Evolutionary conservation across 1,140 invertebrate species (phyloP).

Genomic region (Protaetia brevitarsis): DNA sequence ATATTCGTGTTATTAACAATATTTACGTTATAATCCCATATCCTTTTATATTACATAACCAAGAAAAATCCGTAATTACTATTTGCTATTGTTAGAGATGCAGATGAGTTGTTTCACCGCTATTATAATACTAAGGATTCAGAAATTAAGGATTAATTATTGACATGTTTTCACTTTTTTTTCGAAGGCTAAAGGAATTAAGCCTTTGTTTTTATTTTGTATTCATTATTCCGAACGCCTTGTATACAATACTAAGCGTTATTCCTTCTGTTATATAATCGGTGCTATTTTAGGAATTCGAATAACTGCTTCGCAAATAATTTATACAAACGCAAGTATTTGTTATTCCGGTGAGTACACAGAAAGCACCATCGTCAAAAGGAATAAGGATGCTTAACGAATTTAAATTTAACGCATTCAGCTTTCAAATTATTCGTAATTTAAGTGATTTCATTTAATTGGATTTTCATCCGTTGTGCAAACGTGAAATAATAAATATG

Average conservation of each 20-base stretch:
- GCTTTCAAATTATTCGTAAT: background rate
- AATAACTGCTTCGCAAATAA: background rate
- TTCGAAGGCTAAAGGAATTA: background rate
- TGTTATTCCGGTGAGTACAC: background rate
- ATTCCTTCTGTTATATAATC: background rate
- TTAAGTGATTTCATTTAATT: background rate
- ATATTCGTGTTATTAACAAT: no score
- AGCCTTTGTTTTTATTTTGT: background rate
- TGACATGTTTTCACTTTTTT: background rate
- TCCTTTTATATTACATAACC: no score
- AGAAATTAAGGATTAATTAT: no score
- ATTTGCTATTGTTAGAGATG: no score
- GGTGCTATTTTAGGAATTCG: background rate
- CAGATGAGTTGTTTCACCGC: no score
- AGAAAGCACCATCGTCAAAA: background rate
- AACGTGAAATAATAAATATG: no score
- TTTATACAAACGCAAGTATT: background rate
- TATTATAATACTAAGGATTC: no score
- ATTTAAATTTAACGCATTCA: no score
- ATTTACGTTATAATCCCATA: no score
- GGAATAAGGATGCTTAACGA: no score
- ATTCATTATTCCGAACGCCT: background rate
- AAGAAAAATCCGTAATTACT: no score
- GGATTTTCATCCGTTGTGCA: no score
- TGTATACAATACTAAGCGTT: background rate